Percentiles rank a stretch among this genome's conserved stretches.
phyloP scores from a whole-genome alignment of 1,140 invertebrate species.

The Babylonia areolata region DNA sequence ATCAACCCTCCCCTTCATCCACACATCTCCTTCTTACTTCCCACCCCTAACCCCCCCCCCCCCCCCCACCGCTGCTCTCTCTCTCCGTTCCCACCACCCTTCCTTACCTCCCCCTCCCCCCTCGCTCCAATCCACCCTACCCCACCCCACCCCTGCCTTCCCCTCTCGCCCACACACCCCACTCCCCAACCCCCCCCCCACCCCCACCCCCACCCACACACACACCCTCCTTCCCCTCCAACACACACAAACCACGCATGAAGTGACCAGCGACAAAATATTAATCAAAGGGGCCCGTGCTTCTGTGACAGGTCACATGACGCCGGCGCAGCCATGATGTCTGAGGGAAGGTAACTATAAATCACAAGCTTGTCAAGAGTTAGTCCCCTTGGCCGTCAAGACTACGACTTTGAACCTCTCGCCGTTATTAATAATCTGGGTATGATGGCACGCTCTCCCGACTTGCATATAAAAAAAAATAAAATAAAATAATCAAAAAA shows the following conservation, averaged over 20 bases:
- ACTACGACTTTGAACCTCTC: not conserved
- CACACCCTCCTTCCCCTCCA: not conserved
- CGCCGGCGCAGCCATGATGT: slow-evolving; percentile 17
- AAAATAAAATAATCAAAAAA: too few species aligned
- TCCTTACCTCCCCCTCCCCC: not conserved
- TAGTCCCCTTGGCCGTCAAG: not conserved
- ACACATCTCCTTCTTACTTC: too few species aligned
- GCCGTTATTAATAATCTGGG: slow-evolving; percentile 24
- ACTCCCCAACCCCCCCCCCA: not conserved
- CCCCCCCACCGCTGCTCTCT: not conserved
- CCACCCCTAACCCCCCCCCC: too few species aligned
- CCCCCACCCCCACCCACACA: not conserved
- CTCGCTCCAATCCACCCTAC: not conserved
- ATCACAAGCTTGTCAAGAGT: slow-evolving; percentile 18
- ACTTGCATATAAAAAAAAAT: not conserved
- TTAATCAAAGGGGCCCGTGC: slow-evolving; percentile 1
- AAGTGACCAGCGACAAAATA: not conserved
- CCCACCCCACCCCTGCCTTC: not conserved
- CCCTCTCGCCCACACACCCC: not conserved
- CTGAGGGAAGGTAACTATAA: slow-evolving; percentile 25
- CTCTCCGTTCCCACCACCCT: not conserved
- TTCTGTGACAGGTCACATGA: slow-evolving; percentile 9
- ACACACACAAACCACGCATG: not conserved
- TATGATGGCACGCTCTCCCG: slow-evolving; percentile 4
- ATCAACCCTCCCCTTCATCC: too few species aligned